These are phyloP conservation scores for Liodrosophila aerea DNA, from an alignment of 2,888 invertebrate genomes.

Conservation along the genomic window DNA sequence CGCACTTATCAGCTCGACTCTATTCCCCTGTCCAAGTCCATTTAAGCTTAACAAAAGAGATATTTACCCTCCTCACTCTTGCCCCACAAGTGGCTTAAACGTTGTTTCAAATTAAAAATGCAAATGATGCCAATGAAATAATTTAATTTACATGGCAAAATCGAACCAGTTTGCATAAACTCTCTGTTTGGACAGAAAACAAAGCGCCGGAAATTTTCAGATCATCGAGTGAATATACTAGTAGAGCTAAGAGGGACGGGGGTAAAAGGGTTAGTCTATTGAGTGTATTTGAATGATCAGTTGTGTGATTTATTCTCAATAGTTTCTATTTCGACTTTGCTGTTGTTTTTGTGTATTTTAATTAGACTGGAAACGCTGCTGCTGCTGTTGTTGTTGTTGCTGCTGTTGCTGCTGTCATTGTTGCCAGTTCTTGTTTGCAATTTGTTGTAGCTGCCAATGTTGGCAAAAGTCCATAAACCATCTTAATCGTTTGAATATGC, in stretches of 20 bases:
- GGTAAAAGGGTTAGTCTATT: conserved; percentile 8
- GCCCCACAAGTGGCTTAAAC: background rate
- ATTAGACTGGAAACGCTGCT: conserved; percentile 65
- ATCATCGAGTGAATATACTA: conserved; percentile 14
- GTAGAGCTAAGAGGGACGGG: no score
- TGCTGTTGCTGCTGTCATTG: conserved; percentile 44
- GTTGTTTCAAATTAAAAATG: conserved; percentile 71
- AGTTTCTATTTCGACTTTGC: conserved; percentile 9
- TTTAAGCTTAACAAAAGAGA: conserved; percentile 28
- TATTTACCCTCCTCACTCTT: background rate
- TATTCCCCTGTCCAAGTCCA: conserved; percentile 20
- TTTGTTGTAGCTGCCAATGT: conserved; percentile 47
- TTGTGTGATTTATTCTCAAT: conserved; percentile 51
- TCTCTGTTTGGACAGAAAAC: conserved; percentile 13
- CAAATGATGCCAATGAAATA: conserved; percentile 67
- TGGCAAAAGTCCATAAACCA: conserved; percentile 63
- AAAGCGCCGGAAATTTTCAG: conserved; percentile 62
- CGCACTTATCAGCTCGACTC: conserved; percentile 60
- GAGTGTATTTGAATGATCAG: conserved; percentile 54
- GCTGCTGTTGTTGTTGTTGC: conserved; percentile 7
- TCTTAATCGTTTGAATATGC: conserved; percentile 59
- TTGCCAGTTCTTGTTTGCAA: conserved; percentile 55
- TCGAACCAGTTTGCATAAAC: conserved; percentile 35
- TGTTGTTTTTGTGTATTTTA: conserved; percentile 69
- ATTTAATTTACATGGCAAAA: conserved; percentile 62